Evolutionary conservation across 92 coral and sea anemone species (phyloP), one percentile per base, ranked within the genome.

Genomic region (Actinernus sp.): DNA sequence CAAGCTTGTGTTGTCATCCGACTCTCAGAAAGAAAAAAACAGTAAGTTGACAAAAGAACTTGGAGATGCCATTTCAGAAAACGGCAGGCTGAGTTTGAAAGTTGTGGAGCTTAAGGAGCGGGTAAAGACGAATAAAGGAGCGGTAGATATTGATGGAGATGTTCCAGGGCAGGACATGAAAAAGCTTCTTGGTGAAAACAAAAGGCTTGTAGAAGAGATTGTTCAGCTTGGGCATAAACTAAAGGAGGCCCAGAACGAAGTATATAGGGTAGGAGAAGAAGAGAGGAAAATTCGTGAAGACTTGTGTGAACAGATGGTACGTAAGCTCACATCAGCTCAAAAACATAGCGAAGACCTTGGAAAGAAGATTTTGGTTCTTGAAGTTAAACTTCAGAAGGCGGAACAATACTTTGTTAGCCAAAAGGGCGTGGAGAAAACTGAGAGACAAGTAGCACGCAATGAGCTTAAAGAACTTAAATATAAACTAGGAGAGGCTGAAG

Each of bases 231-330:
- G 79, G 47, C 68, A 61, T 4, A 88, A 74, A 7, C 47, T 87
- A 3, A 54, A 32, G 3, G 85, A 76, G 27, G 39, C 53, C 23
- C 75, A 72, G 21, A 86, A 62, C 23, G 85, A 76, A 66, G 55
- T 75, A 26, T 29, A 61, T 33, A 72, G 71, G 28, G 57, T 76
- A 12, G 77, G 63, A 51, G 93, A 76, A 45, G 83, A 79, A 31
- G 97, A 87, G 69, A 70, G 79, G 13, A 66, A 70, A 33, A 59
- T 84, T 18, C 87, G 92, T 21, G 91, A 88, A 7, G 95, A 84
- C 33, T 66, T 88, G 9, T 77, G 92, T 30, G 53, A 58, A 21
- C 85, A 84, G 10, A 53, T 84, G 83, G 71, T 64, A 12, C 53
- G 65, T 58, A 86, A 84, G 71, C 57, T 88, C 8, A 63, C 73